Percentiles rank a stretch among this genome's conserved stretches.
Conservation (phyloP, 2,797 vertebrate species). For the Gymnocypris eckloni region DNA sequence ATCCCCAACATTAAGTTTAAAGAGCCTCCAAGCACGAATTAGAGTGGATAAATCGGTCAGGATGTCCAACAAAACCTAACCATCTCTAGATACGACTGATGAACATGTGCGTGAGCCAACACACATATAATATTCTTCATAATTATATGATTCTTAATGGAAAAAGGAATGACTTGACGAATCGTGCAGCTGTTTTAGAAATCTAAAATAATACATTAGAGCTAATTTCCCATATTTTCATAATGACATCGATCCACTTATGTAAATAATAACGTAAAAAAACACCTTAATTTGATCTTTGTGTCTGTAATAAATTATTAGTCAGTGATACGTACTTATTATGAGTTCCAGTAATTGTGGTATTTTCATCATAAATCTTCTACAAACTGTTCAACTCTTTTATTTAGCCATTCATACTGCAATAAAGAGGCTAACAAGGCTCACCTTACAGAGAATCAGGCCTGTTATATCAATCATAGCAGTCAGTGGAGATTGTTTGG, state of each 20-base stretch:
- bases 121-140: constrained; percentile 38
- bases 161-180: constrained; percentile 42
- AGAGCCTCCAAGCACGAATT: constrained; percentile 1
- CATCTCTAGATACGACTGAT: constrained; percentile 16
- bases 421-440: constrained; percentile 30
- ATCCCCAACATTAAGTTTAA: constrained; percentile 16
- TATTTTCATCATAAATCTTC: constrained; percentile 22
- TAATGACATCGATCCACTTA: constrained; percentile 39
- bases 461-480: constrained; percentile 38
- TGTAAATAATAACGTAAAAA: constrained; percentile 22
- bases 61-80: constrained; percentile 28
- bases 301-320: constrained; percentile 29
- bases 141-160: constrained; percentile 39
- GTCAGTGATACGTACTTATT: constrained; percentile 11
- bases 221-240: constrained; percentile 31
- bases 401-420: neutral
- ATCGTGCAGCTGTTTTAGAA: constrained; percentile 40
- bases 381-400: neutral
- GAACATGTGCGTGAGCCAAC: constrained; percentile 17
- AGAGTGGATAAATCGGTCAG: constrained; percentile 1
- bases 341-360: constrained; percentile 20
- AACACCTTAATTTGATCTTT: constrained; percentile 7
- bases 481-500: constrained; percentile 32
- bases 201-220: constrained; percentile 30
- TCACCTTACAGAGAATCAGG: constrained; percentile 17